phyloP scores from a whole-genome alignment of 2,797 vertebrate genomes.

The Mus spretus region DNA sequence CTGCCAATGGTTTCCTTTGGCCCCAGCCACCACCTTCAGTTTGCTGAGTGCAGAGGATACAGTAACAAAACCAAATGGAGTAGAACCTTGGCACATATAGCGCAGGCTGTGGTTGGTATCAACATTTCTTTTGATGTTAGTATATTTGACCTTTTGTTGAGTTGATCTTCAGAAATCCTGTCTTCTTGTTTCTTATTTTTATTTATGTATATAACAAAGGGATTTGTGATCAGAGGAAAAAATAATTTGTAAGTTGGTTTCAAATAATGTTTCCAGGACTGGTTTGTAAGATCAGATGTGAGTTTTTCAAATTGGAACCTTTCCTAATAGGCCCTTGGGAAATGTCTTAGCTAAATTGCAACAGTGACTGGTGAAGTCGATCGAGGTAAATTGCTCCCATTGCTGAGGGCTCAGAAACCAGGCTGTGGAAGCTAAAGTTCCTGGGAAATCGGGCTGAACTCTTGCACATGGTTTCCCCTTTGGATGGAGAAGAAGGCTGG shows the following conservation, averaged over 20 bases:
- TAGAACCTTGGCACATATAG: neutral
- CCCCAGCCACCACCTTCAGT: slow-evolving; percentile 26
- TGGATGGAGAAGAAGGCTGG: slow-evolving; percentile 60
- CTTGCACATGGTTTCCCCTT: slow-evolving; percentile 77
- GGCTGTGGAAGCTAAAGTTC: slow-evolving; percentile 76
- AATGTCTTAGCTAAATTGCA: slow-evolving; percentile 85
- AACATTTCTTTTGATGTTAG: slow-evolving; percentile 60
- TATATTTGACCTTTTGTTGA: slow-evolving; percentile 41
- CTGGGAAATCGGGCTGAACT: slow-evolving; percentile 82
- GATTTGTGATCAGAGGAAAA: slow-evolving; percentile 70
- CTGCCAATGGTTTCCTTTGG: slow-evolving; percentile 25
- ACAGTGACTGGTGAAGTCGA: slow-evolving; percentile 83
- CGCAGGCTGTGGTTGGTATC: slow-evolving; percentile 1
- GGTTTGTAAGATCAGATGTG: slow-evolving; percentile 82
- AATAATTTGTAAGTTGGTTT: slow-evolving; percentile 71
- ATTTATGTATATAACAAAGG: slow-evolving; percentile 65
- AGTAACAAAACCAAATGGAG: slow-evolving; percentile 40
- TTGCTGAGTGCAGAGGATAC: slow-evolving; percentile 6
- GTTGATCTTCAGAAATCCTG: slow-evolving; percentile 23
- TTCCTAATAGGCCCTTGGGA: slow-evolving; percentile 84
- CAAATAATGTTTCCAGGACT: slow-evolving; percentile 77
- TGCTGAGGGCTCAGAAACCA: slow-evolving; percentile 82
- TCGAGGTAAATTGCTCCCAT: slow-evolving; percentile 85
- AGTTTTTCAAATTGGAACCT: slow-evolving; percentile 84
- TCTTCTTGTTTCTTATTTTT: slow-evolving; percentile 50